Conservation (phyloP, 2,888 invertebrate species). For the Hydrotaea cyrtoneurina region DNA sequence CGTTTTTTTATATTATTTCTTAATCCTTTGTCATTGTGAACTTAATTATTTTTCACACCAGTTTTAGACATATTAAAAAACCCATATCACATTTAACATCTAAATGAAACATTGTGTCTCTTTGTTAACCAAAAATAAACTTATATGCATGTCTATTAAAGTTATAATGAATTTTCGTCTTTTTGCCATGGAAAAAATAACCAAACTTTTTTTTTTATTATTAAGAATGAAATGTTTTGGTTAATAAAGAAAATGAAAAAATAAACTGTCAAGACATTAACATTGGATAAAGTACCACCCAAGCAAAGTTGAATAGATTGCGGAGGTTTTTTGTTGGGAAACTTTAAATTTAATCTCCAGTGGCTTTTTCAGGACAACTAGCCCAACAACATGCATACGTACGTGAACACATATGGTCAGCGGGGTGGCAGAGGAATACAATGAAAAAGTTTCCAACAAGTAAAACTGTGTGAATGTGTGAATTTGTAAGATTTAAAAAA, state of each 20-base stretch:
- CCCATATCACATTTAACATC: background rate
- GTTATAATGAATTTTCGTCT: background rate
- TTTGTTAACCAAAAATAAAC: background rate
- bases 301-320: background rate
- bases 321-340: background rate
- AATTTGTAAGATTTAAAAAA: background rate
- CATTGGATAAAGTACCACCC: background rate
- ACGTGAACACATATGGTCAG: too few relatives aligned
- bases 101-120: background rate
- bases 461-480: too few relatives aligned
- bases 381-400: background rate
- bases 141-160: background rate
- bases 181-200: background rate
- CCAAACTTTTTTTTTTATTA: background rate
- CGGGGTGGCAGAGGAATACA: background rate
- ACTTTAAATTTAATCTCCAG: background rate
- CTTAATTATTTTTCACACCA: too few relatives aligned
- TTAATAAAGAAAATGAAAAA: background rate
- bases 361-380: background rate
- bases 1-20: too few relatives aligned
- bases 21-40: too few relatives aligned
- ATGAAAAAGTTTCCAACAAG: too few relatives aligned
- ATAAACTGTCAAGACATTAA: constrained; percentile 5
- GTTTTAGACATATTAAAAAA: too few relatives aligned
- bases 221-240: too few relatives aligned